These are phyloP conservation scores for Trichogramma pretiosum DNA, from an alignment of 1,140 invertebrate genomes.

Conservation along the genomic window DNA sequence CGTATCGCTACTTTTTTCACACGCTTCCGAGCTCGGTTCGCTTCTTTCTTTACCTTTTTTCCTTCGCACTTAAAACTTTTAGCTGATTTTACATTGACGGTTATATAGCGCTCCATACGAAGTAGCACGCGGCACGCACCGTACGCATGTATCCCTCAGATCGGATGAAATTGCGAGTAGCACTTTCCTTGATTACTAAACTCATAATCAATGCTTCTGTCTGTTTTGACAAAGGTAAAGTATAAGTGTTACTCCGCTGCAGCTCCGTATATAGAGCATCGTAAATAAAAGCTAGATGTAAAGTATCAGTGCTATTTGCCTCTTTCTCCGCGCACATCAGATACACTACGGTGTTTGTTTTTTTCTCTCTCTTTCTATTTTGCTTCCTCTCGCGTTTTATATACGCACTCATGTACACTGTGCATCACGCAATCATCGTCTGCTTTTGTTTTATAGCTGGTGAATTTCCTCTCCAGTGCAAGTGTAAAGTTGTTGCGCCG, in stretches of 20 bases:
- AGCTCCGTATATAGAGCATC: not conserved
- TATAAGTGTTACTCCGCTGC: not conserved
- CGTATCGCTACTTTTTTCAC: not conserved
- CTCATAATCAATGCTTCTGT: conserved; percentile 12
- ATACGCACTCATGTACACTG: too few relatives aligned
- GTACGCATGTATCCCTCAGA: not conserved
- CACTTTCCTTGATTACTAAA: conserved; percentile 29
- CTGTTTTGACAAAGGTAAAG: conserved; percentile 3
- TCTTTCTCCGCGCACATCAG: too few relatives aligned
- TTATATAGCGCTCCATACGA: too few relatives aligned
- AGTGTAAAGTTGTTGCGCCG: too few relatives aligned
- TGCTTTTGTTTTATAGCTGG: not conserved
- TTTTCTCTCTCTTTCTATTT: not conserved
- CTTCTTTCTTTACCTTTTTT: not conserved
- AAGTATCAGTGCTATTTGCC: conserved; percentile 1
- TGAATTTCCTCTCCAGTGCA: too few relatives aligned
- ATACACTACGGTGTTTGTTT: not conserved
- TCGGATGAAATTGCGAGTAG: conserved; percentile 25
- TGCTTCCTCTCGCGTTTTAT: not conserved
- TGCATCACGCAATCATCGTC: too few relatives aligned
- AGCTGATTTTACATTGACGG: conserved; percentile 9
- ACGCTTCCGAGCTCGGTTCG: not conserved
- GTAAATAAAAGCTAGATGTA: too few relatives aligned
- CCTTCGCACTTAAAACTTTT: not conserved
- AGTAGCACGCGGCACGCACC: not conserved